phyloP scores from a whole-genome alignment of 1,140 invertebrate species.

The Tribolium castaneum region DNA sequence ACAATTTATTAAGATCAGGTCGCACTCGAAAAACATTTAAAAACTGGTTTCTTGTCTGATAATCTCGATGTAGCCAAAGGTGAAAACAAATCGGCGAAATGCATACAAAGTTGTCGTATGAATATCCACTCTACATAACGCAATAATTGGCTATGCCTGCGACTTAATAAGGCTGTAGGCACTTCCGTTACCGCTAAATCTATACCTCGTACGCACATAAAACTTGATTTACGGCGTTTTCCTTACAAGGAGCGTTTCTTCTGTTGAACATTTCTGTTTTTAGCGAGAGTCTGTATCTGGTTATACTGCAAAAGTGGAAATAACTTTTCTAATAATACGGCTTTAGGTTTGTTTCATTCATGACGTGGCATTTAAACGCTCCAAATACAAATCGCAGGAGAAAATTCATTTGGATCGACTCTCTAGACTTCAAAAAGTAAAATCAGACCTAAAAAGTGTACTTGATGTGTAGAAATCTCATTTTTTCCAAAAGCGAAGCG shows the following conservation, averaged over 20 bases:
- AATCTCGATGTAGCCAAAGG: not conserved
- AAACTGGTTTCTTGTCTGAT: not conserved
- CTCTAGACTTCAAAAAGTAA: not conserved
- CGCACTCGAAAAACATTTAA: not conserved
- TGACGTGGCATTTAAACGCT: not conserved
- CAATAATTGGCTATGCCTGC: not conserved
- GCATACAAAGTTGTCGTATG: not conserved
- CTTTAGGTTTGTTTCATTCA: not conserved
- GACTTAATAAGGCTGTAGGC: not conserved
- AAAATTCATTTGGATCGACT: not conserved
- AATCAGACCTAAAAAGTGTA: not conserved
- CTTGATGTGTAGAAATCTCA: not conserved
- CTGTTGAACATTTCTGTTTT: not conserved
- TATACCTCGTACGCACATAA: not conserved
- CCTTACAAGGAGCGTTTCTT: not conserved
- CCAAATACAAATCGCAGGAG: not conserved
- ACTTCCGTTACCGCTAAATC: not conserved
- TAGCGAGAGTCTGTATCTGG: not conserved
- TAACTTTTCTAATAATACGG: not conserved
- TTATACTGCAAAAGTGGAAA: not conserved
- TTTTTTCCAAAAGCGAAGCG: not conserved
- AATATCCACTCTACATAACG: not conserved
- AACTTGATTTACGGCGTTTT: not conserved
- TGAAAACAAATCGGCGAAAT: not conserved
- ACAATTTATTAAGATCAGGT: not conserved